phyloP scores from a whole-genome alignment of 2,797 vertebrate species.

The Babyrousa celebensis region DNA sequence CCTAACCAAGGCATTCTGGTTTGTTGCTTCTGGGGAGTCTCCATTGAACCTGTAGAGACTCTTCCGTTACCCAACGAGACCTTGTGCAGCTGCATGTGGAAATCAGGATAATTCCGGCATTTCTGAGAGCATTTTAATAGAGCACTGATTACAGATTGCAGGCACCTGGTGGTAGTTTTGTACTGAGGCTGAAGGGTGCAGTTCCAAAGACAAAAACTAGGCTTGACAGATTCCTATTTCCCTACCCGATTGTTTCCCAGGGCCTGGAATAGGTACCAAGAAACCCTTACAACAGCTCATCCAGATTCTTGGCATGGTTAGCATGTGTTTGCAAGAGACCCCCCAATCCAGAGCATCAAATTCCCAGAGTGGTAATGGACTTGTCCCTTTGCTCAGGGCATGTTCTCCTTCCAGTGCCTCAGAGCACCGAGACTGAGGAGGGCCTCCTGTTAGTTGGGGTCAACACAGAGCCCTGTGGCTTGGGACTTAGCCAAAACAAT shows the following conservation, averaged over 20 bases:
- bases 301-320: neutral
- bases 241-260: conserved; percentile 68
- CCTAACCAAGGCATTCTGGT: conserved; percentile 16
- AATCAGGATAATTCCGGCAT: conserved; percentile 82
- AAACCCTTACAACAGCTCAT: neutral
- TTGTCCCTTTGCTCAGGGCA: neutral
- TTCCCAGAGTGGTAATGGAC: conserved; percentile 1
- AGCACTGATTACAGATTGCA: conserved; percentile 87
- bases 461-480: neutral
- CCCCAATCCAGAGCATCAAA: neutral
- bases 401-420: neutral
- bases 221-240: conserved; percentile 65
- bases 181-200: conserved; percentile 73
- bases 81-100: conserved; percentile 82
- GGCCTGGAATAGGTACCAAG: conserved; percentile 65
- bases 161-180: conserved; percentile 85
- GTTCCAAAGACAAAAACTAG: conserved; percentile 76
- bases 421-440: neutral
- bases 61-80: conserved; percentile 80
- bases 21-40: conserved; percentile 59
- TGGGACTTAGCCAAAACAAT: neutral
- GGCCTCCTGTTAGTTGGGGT: neutral
- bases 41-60: conserved; percentile 78
- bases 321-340: conserved; percentile 12
- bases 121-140: conserved; percentile 85